Evolutionary conservation across 2,888 invertebrate species (phyloP).

Genomic region (Clistopyga incitator): DNA sequence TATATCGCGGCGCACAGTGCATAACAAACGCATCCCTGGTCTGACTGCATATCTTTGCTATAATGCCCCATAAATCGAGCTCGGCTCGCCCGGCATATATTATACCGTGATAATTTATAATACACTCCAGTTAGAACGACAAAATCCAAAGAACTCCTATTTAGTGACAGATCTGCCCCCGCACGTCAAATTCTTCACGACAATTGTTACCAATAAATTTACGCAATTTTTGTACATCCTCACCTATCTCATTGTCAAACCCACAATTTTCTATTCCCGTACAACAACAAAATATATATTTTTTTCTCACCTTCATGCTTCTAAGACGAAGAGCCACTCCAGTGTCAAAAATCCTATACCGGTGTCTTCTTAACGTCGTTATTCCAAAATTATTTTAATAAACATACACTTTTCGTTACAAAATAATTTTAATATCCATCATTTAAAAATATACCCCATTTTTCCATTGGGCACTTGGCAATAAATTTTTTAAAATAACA

Average conservation of each 20-base stretch:
- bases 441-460: not conserved
- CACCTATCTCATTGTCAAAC: slow-evolving; percentile 36
- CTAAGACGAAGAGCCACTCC: not conserved
- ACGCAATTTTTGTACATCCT: slow-evolving; percentile 30
- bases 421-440: slow-evolving; percentile 9
- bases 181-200: slow-evolving; percentile 34
- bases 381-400: not conserved
- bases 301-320: slow-evolving; percentile 58
- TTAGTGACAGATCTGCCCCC: slow-evolving; percentile 49
- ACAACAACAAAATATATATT: not conserved
- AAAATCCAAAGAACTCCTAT: slow-evolving; percentile 10
- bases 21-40: slow-evolving; percentile 52
- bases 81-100: slow-evolving; percentile 49
- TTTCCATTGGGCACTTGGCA: slow-evolving; percentile 43
- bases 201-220: slow-evolving; percentile 67
- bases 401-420: slow-evolving; percentile 28
- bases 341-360: slow-evolving; percentile 36
- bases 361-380: not conserved
- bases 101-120: slow-evolving; percentile 55
- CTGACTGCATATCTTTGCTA: slow-evolving; percentile 24
- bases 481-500: not conserved
- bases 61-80: slow-evolving; percentile 68
- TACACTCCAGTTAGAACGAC: slow-evolving; percentile 41
- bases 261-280: slow-evolving; percentile 19
- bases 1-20: not conserved